Conservation (phyloP, 2,113 vertebrate species). For the Narcine bancroftii region DNA sequence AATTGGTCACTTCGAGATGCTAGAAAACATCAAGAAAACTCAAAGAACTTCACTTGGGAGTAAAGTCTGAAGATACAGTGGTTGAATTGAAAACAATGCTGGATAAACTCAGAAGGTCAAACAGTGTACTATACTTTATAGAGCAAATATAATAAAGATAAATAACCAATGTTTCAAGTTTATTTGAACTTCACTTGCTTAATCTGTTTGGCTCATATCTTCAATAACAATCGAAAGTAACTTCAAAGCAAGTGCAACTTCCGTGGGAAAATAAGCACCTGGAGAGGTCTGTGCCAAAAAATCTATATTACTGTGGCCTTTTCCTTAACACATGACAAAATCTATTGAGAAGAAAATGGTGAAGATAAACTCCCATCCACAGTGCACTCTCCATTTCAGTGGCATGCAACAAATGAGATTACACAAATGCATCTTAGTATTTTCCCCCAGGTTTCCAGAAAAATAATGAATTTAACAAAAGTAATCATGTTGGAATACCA, state of each 20-base stretch:
- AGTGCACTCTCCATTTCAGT: background rate
- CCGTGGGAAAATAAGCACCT: background rate
- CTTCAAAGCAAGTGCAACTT: background rate
- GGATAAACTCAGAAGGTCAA: too few relatives aligned
- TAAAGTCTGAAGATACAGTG: too few relatives aligned
- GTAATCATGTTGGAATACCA: background rate
- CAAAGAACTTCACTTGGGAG: background rate
- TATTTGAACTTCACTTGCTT: too few relatives aligned
- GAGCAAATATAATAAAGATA: too few relatives aligned
- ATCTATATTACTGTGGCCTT: background rate
- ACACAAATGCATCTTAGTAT: background rate
- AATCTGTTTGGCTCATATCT: background rate
- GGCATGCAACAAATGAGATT: background rate
- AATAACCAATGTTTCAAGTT: too few relatives aligned
- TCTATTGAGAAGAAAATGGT: background rate
- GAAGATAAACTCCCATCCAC: background rate
- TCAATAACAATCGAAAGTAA: background rate
- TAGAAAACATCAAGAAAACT: background rate
- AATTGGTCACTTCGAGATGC: background rate
- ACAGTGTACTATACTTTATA: too few relatives aligned
- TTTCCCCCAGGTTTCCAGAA: background rate
- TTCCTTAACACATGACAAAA: background rate
- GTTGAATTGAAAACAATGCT: too few relatives aligned
- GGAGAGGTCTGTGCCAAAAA: background rate
- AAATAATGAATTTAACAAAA: background rate